Percentiles rank a stretch among this genome's conserved stretches.
phyloP scores from a whole-genome alignment of 1,140 invertebrate species.

The Gonioctena quinquepunctata region DNA sequence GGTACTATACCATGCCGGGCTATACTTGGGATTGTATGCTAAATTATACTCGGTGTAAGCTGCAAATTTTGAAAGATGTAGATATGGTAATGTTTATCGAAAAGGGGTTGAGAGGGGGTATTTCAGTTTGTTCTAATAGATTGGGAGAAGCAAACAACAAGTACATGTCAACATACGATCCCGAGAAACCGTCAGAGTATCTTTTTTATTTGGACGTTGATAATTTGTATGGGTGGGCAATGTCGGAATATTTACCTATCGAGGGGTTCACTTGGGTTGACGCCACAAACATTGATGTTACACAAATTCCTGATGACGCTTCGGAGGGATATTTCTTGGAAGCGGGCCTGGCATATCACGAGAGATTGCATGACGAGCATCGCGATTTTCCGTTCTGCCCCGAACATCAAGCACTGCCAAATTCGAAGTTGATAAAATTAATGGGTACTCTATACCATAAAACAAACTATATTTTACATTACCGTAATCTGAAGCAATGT shows the following conservation, averaged over 20 bases:
- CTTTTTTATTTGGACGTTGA: neutral
- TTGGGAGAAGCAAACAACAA: constrained; percentile 53
- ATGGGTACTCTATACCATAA: constrained; percentile 43
- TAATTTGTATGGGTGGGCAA: neutral
- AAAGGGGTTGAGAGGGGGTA: constrained; percentile 51
- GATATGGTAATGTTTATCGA: constrained; percentile 52
- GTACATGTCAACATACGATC: constrained; percentile 39
- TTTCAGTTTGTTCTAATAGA: constrained; percentile 43
- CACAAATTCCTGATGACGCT: neutral
- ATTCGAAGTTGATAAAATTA: constrained; percentile 50
- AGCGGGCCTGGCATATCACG: constrained; percentile 14
- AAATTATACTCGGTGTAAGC: constrained; percentile 42
- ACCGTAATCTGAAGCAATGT: constrained; percentile 31
- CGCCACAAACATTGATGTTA: neutral
- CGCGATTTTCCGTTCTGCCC: constrained; percentile 54
- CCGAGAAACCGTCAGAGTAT: neutral
- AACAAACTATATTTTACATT: constrained; percentile 54
- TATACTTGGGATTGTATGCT: constrained; percentile 43
- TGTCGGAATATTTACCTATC: neutral
- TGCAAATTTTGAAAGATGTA: constrained; percentile 50
- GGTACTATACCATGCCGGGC: constrained; percentile 50
- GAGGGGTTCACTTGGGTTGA: neutral
- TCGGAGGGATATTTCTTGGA: constrained; percentile 46
- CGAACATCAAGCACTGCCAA: constrained; percentile 36
- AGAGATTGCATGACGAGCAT: constrained; percentile 40